Evolutionary conservation across 1,140 invertebrate genomes (phyloP), one percentile per base, ranked within the genome.

Genomic region (Phocides pigmalion): DNA sequence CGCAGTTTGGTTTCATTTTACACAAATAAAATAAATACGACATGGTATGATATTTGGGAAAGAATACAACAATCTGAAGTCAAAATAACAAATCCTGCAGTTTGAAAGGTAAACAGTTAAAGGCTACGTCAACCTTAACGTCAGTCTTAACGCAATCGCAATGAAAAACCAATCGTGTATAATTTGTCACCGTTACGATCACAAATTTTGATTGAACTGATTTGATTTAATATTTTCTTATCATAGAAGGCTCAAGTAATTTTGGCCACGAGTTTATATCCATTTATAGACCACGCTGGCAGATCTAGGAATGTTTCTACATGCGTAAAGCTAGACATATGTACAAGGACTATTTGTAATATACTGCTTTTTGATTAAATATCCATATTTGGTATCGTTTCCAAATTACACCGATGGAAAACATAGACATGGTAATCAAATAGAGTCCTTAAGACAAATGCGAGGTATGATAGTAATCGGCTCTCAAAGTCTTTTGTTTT

Each of bases 161-260:
- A 58, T 58, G 53, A 58, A 58, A 58, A 58, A 25, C 53, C 53
- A 44, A 25, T 44, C 37, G 44, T 22, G 53, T 41, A 11, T 32
- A 28, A 58, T 58, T 58, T 58, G 53, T 58, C 53, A 41, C 35
- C 51, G 53, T 25, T 19, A 58, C 14, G 20, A 44, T 58, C 53
- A 15, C 53, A 58, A 58, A 58, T 58, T 58, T 44, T 25, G 53
- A 58, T 58, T 58, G 53, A 58, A 56, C 53, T 42, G 14, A 54
- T 54, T 22, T 20, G 4, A 54, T 37, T 54, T 49, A 32, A 19
- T 53, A 42, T 53, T 35, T 44, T 12, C 28, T 32, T 51, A 58
- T 42, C 17, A 9, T 51, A 50, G 11, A 58, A 17, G 14, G 17
- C 4, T 54, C 51, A 59, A 64, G 14, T 37, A n/a, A 42, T 58